Evolutionary conservation across 1,140 invertebrate genomes (phyloP), one percentile per base, ranked within the genome.

Genomic region (Phortica variegata): DNA sequence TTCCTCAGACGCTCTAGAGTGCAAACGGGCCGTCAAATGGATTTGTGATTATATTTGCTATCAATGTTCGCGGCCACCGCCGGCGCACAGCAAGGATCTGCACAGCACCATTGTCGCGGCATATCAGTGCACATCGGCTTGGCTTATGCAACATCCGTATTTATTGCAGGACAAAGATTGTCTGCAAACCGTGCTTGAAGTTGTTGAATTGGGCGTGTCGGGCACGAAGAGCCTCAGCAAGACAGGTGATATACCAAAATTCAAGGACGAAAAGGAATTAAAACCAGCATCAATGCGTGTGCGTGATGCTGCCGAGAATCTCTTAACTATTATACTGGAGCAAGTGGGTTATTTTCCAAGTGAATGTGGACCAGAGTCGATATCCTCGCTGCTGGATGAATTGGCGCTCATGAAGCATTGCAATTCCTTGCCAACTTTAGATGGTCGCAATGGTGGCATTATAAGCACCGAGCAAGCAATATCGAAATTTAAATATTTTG

Each of bases 21-120:
- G 91, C 73, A 90, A 91, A 79, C 80, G 93, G 65, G 90, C 93
- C n/a, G 91, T 98, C 3, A 94, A 96, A 74, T 95, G 95, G 94
- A 85, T 98, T 43, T 95, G 94, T 78, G 93, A 98, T 80, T 98
- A 97, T 75, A 97, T 99, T 60, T 86, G 90, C 19, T 89, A 89
- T 75, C 96, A 98, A 79, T 97, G 97, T 80, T 93, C 88, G 54
- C 84, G 95, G 42, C 96, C 96, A 15, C 94, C 96, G 19, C 93
- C 87, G 37, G 88, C 88, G 37, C 97, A 99, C 82, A 97, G 95
- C 6, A 92, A 94, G 77, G 96, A 99, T 81, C 83, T 99, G 44
- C 97, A 99, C 80, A 98, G 95, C 4, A 93, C 93, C 49, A 97
- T 97, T 53, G 94, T 97, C 16, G 93, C 93, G 15, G 94, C 95